Evolutionary conservation across 2,113 vertebrate species (phyloP).

Genomic region (Oceanites oceanicus): DNA sequence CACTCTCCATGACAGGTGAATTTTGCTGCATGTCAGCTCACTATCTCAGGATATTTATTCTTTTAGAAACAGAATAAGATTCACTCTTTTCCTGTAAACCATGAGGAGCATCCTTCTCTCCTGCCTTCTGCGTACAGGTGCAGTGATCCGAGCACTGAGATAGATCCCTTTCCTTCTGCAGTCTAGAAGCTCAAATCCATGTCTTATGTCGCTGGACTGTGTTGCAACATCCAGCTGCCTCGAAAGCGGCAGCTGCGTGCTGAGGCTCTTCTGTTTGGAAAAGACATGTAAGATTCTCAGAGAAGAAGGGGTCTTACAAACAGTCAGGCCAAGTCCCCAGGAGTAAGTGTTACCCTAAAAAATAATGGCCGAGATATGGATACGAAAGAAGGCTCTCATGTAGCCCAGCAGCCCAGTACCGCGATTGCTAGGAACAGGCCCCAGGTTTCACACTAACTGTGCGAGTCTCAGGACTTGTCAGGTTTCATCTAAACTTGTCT

Average conservation of each 20-base stretch:
- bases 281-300: background rate
- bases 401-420: background rate
- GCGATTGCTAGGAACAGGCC: background rate
- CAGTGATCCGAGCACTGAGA: background rate
- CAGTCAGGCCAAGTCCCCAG: background rate
- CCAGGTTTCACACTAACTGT: background rate
- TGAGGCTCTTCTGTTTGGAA: background rate
- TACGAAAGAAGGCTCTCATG: background rate
- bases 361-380: background rate
- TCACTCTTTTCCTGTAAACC: background rate
- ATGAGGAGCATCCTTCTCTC: background rate
- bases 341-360: background rate
- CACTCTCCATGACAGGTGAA: background rate
- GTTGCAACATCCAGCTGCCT: background rate
- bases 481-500: background rate
- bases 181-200: background rate
- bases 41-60: background rate
- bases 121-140: background rate
- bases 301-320: background rate
- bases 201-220: background rate
- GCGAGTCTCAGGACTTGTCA: background rate
- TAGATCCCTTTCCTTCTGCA: background rate
- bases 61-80: background rate
- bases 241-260: accelerated
- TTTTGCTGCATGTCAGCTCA: background rate